Base-by-base conservation (phyloP, 2,888 invertebrate species). In the Dynastes maya region DNA sequence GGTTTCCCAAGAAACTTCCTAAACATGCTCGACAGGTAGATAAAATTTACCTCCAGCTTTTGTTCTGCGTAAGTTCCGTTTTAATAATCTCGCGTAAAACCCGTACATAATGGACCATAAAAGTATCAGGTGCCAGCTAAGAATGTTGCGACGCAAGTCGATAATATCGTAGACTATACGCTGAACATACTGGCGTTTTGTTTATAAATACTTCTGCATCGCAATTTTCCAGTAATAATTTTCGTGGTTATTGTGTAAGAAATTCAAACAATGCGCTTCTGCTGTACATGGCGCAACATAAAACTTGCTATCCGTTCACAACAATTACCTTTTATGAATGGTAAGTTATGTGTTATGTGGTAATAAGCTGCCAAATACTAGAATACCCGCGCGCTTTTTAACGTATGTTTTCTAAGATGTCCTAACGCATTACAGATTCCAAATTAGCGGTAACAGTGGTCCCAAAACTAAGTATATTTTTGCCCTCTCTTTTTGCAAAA, bases 191-290 rank as follows among this genome's bases (percentile, higher is more conserved):
- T 8, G n/a, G 16, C 68, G 51, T 29, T 68, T 51, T 29, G 51
- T 68, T 67, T 67, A 67, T 67, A 67, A 68, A 68, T 68, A 27
- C 68, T 49, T 53, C 22, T 49, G 51, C 51, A 51, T 51, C 29
- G 51, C 68, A 68, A 68, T 68, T 68, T 68, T 68, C 68, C 51
- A 51, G 51, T n/a, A 51, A 68, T 68, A 51, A 68, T 68, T 51
- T 68, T 68, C 68, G 49, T 27, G 68, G 51, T 68, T 68, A 51
- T 68, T 68, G 45, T 68, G 2, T 51, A 51, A 13, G 51, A 68
- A 51, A 51, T 68, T 68, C 29, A 51, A 51, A 68, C 68, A 68
- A 51, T 51, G 51, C 22, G 49, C 68, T 49, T 51, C 51, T 22
- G 40, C 65, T 22, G 22, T 45, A 67, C 68, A 27, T 27, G 9